Base-by-base conservation (phyloP, 2,797 vertebrate genomes). In the Mormyrus hasselquistii region DNA sequence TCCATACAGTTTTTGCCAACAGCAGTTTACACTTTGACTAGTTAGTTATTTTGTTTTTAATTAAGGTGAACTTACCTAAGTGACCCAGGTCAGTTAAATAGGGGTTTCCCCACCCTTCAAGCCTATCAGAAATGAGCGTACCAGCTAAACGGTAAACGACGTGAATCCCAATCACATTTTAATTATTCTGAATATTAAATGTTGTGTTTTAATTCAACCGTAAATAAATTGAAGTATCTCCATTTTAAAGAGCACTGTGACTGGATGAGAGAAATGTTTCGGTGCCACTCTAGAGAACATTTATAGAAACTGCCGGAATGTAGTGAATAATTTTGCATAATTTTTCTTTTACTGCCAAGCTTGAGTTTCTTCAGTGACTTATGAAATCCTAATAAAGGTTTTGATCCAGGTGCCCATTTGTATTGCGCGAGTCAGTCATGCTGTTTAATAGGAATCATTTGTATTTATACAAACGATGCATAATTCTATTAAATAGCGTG, bases 381-480 rank as follows among this genome's bases (percentile, higher is more conserved):
- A 50, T 84, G 19, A 47, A 47, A 25, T 93, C 90, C 25, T 93
- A 90, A 88, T 91, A 79, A 88, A 91, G 22, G 90, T 88, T 94
- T 91, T 92, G 16, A 79, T 25, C 34, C 0, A 44, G 19, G 44
- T 87, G 88, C 86, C 19, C 4, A 4, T 14, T 85, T 85, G 14
- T 53, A 22, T 16, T 85, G 83, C 47, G 6, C 29, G n/a, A 79
- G 73, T 52, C n/a, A 79, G 50, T 25, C 47, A 83, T 88, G 90
- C 91, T 94, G 91, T 92, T 92, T 92, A n/a, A 69, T 86, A 2
- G 88, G 65, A 82, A 86, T 69, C 3, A 3, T 86, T 76, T 22
- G 5, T 19, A 55, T 59, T 88, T 16, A 79, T 79, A 44, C 69
- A 76, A 41, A 79, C 1, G 19, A 41, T 41, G 4, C 29, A 41